Conservation (phyloP, 2,888 invertebrate genomes). For the Bombylius discolor region DNA sequence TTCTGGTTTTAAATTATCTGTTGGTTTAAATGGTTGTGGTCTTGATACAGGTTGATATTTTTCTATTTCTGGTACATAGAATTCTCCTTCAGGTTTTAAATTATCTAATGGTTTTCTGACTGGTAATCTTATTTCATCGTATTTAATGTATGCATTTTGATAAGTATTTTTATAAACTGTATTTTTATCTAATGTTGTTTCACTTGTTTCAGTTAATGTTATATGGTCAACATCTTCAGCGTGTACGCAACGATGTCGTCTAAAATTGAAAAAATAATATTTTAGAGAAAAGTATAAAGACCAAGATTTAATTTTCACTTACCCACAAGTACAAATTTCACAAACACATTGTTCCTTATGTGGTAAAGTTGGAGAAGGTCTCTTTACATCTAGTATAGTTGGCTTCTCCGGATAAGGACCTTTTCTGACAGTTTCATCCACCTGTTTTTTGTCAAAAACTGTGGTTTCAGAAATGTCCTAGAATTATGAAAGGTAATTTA, state of each 20-base stretch:
- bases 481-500: not conserved
- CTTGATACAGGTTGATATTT: constrained; percentile 42
- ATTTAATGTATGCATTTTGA: constrained; percentile 11
- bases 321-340: constrained; percentile 86
- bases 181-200: constrained; percentile 16
- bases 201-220: constrained; percentile 3
- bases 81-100: constrained; percentile 47
- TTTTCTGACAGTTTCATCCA: too few relatives aligned
- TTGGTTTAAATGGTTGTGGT: constrained; percentile 37
- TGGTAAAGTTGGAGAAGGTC: not conserved
- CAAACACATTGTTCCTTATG: constrained; percentile 75
- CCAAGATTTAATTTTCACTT: constrained; percentile 35
- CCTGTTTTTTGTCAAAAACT: not conserved
- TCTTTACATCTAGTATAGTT: not conserved
- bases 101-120: constrained; percentile 47
- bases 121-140: constrained; percentile 25
- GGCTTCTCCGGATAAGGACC: not conserved
- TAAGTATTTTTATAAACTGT: constrained; percentile 35
- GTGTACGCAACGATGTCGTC: constrained; percentile 75
- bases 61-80: constrained; percentile 33
- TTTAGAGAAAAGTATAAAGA: not conserved
- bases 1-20: constrained; percentile 43
- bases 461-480: not conserved
- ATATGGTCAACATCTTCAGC: constrained; percentile 22
- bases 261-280: constrained; percentile 29